phyloP scores from a whole-genome alignment of 1,140 invertebrate genomes.

The Phocides pigmalion region DNA sequence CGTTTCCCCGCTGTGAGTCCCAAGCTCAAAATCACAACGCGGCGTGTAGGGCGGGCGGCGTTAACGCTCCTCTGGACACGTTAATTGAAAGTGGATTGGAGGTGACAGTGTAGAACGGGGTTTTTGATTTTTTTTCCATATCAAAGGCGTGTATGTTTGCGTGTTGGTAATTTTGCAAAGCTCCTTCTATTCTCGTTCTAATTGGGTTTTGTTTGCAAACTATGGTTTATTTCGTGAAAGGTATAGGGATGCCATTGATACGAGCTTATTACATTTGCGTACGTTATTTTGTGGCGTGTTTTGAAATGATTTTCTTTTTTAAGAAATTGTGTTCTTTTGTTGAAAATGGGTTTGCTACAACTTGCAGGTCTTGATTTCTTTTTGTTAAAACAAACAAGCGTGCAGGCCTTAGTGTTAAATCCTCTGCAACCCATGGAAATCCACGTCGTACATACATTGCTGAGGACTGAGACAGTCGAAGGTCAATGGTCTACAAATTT shows the following conservation, averaged over 20 bases:
- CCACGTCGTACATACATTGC: too few species aligned
- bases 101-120: constrained; percentile 78
- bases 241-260: constrained; percentile 2
- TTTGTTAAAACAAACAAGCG: too few species aligned
- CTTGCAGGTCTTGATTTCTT: too few species aligned
- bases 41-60: constrained; percentile 55
- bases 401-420: too few species aligned
- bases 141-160: constrained; percentile 46
- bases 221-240: constrained; percentile 14
- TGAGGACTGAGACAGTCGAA: too few species aligned
- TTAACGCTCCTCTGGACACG: constrained; percentile 75
- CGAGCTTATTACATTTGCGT: not conserved
- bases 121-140: constrained; percentile 63
- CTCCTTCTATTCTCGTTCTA: constrained; percentile 42
- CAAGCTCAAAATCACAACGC: constrained; percentile 39
- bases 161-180: constrained; percentile 52
- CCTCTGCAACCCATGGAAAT: too few species aligned
- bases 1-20: constrained; percentile 32
- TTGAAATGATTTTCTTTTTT: not conserved
- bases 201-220: constrained; percentile 33
- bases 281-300: not conserved
- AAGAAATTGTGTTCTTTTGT: too few species aligned
- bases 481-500: too few species aligned
- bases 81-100: constrained; percentile 81
- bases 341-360: too few species aligned